Conservation (phyloP, 2,888 invertebrate species). For the Dryococelus australis region DNA sequence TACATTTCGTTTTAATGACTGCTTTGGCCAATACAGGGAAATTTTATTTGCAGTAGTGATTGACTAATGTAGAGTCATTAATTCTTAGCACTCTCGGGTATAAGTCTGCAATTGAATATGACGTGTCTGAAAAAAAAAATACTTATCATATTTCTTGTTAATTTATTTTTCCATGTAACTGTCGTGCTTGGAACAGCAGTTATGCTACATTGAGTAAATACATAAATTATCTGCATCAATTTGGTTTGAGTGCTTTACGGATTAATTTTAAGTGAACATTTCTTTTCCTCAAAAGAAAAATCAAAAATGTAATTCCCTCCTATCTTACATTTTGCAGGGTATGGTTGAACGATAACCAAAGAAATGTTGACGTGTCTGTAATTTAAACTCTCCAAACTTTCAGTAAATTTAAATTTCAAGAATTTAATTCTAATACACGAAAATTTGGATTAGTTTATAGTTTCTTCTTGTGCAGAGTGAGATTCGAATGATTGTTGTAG, state of each 20-base stretch:
- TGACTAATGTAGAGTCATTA: neutral
- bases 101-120: neutral
- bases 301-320: no score
- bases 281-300: neutral
- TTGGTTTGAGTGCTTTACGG: neutral
- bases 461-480: no score
- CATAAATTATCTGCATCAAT: neutral
- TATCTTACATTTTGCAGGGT: no score
- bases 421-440: no score
- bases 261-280: neutral
- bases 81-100: neutral
- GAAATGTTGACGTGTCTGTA: no score
- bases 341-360: no score
- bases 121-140: neutral
- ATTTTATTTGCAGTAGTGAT: neutral
- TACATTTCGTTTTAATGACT: neutral
- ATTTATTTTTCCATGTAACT: neutral
- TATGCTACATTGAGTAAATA: neutral
- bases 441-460: no score
- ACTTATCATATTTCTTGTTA: neutral
- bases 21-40: slow-evolving; percentile 2
- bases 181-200: neutral
- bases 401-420: no score
- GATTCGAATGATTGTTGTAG: no score
- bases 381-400: no score